phyloP scores from a whole-genome alignment of 2,113 vertebrate species.

The Taurulus bubalis region DNA sequence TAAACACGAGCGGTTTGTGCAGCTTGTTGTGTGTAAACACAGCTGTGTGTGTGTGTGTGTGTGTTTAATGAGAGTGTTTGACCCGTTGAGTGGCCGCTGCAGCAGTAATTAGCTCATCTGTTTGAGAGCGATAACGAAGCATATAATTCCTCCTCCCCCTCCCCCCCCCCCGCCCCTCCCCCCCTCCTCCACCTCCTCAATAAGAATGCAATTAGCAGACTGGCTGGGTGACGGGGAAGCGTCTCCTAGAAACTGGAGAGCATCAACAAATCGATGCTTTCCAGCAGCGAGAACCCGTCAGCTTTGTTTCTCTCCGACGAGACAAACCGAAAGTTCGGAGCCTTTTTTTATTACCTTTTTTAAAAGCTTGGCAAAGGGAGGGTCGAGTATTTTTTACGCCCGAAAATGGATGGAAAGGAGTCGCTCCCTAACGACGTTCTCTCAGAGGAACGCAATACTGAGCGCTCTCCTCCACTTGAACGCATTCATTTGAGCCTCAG shows the following conservation, averaged over 20 bases:
- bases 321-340: no score
- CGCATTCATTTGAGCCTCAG: no score
- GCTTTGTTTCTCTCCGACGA: neutral
- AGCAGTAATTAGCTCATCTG: constrained; percentile 78
- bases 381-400: no score
- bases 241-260: constrained; percentile 35
- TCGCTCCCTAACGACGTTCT: no score
- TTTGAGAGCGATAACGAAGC: constrained; percentile 60
- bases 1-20: neutral
- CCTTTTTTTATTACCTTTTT: no score
- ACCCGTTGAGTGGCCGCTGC: constrained; percentile 26
- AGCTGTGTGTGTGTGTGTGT: constrained; percentile 13
- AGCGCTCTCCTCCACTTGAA: no score
- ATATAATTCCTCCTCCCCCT: constrained; percentile 21
- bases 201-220: constrained; percentile 76
- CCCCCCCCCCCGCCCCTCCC: constrained; percentile 8
- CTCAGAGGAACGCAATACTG: no score
- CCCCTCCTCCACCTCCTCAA: constrained; percentile 60
- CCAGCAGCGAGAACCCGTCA: neutral
- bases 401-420: no score
- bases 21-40: neutral
- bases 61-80: constrained; percentile 34
- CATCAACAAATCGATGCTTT: constrained; percentile 61
- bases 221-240: constrained; percentile 27
- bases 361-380: no score